Evolutionary conservation across 2,888 invertebrate species (phyloP).

Genomic region (Nudaria mundana): DNA sequence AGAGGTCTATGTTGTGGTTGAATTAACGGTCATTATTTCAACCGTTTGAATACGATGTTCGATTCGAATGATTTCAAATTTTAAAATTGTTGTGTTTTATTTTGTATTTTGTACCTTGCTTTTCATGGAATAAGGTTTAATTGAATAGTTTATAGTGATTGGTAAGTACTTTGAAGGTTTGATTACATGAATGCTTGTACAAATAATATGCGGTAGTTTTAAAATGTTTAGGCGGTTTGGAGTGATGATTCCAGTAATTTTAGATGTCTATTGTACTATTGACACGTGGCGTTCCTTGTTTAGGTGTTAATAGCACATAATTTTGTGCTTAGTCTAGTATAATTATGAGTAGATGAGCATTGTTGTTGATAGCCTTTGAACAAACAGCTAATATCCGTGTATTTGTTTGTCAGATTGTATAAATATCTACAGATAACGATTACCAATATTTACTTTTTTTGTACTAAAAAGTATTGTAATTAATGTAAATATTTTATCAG

Average conservation of each 20-base stretch:
- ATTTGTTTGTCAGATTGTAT: neutral
- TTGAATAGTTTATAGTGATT: slow-evolving; percentile 1
- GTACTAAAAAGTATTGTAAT: no score
- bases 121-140: slow-evolving; percentile 7
- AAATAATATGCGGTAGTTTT: slow-evolving; percentile 45
- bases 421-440: no score
- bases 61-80: slow-evolving; percentile 25
- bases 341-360: slow-evolving; percentile 8
- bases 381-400: slow-evolving; percentile 4
- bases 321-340: slow-evolving; percentile 23
- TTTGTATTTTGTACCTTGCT: slow-evolving; percentile 7
- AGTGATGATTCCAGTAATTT: slow-evolving; percentile 50
- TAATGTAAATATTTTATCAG: no score
- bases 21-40: slow-evolving; percentile 63
- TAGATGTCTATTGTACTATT: slow-evolving; percentile 51
- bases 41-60: slow-evolving; percentile 65
- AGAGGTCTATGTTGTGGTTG: no score
- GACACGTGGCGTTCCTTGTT: slow-evolving; percentile 45
- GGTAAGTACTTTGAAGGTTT: slow-evolving; percentile 40
- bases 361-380: slow-evolving; percentile 1
- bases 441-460: no score
- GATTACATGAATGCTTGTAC: slow-evolving; percentile 21
- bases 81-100: slow-evolving; percentile 3
- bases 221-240: slow-evolving; percentile 46
- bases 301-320: slow-evolving; percentile 51